Evolutionary conservation across 2,888 invertebrate species (phyloP), one percentile per base, ranked within the genome.

Genomic region (Ariolimax columbianus): DNA sequence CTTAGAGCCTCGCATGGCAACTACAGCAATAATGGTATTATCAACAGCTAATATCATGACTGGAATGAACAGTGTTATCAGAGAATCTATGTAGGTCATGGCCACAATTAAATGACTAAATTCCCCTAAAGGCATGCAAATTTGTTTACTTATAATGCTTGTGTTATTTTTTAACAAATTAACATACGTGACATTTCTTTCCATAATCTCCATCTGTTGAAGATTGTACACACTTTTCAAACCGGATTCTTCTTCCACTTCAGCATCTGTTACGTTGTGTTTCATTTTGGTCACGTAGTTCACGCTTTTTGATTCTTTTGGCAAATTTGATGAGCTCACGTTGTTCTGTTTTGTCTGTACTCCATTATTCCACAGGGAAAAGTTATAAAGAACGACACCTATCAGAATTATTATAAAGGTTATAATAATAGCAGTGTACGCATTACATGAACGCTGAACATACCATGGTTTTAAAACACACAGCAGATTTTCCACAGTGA

Each of bases 401-500:
- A 82, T 9, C 2, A 73, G 30, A 38, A 75, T n/a, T 33, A 82
- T 82, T 9, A 38, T 26, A 1, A 43, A 33, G 0, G 82, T 82
- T 17, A 73, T 33, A 38, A 82, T 70, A 7, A 26, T 3, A 51
- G 82, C 82, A 1, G 82, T 59, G 6, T 23, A n/a, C 4, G 82
- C 73, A n/a, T 82, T 82, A n/a, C 55, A 77, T 23, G 59, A 19
- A 23, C 26, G 6, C 40, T 85, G 82, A 88, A 94, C 94, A 92
- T 94, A 94, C 85, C 94, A 88, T 82, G 90, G 91, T 86, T 93
- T 93, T 87, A 94, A 93, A 73, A 94, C 89, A n/a, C 93, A 93
- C 86, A 92, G 94, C 30, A 94, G 90, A 82, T 92, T 93, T 88
- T 94, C 93, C 55, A 94, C 89, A 47, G 94, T 93, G 30, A 90